Base-by-base conservation (phyloP, 1,140 invertebrate species). In the Drosophila setifemur region DNA sequence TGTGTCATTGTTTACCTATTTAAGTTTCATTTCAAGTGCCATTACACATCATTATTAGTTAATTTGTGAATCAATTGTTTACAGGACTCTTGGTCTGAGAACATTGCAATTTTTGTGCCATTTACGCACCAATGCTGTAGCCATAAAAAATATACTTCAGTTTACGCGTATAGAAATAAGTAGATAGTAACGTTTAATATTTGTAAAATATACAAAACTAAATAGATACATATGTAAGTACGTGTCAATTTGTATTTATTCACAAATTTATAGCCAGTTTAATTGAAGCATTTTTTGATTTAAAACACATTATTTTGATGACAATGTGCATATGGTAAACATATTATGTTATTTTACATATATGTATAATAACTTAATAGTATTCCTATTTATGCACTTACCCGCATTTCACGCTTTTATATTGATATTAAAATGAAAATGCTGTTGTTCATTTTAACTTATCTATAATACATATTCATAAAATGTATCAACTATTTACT, bases 21-120 rank as follows among this genome's bases (percentile, higher is more conserved):
- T 86, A 86, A 86, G 58, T 86, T 86, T 86, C 68, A 86, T 67
- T 86, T 86, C 63, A 86, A 86, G 81, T 86, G 81, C 81, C 81
- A 86, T 86, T 76, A 85, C 58, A 47, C 39, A 70, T 57, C 12
- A 39, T 26, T 49, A 21, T 47, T 12, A 45, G 6, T 14, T 39
- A 52, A 54, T 45, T 45, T 55, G 52, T 55, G 52, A 55, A 55
- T 23, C 28, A 8, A 55, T 45, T 44, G 50, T 54, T 44, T n/a
- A 7, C 39, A 6, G 37, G 21, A 50, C 29, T 28, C 7, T 18
- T 12, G 16, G 40, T 33, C 33, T 45, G 48, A 11, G 40, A 57
- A 63, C 31, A 33, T 72, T 54, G 60, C 57, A 71, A 79, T 67
- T 67, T 74, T 79, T 79, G 75, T 81, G 77, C 77, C 75, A 81